A percentile compares a stretch with the other conserved stretches of the same genome.
Conservation (phyloP, 2,888 invertebrate genomes). For the Tenthredo livida region DNA sequence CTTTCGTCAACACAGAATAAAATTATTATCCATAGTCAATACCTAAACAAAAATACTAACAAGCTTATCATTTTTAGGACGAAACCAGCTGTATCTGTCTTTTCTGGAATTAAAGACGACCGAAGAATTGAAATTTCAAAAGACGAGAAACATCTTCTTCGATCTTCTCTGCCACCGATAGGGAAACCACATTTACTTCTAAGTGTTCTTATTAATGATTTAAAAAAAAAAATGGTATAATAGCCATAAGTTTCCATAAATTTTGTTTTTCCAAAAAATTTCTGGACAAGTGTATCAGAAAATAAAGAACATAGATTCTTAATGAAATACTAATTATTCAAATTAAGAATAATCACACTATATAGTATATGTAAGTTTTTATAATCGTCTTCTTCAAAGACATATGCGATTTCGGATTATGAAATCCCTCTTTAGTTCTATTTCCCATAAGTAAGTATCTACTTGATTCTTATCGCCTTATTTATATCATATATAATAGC, state of each 20-base stretch:
- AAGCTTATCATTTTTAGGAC: slow-evolving; percentile 22
- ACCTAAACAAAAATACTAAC: neutral
- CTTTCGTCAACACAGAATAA: neutral
- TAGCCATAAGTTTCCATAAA: slow-evolving; percentile 3
- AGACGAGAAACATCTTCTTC: neutral
- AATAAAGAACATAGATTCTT: slow-evolving; percentile 10
- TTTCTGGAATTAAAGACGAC: neutral
- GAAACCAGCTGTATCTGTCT: neutral
- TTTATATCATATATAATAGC: neutral
- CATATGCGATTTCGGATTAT: neutral
- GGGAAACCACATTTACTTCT: neutral
- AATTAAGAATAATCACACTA: slow-evolving; percentile 19
- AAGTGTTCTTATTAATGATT: slow-evolving; percentile 4
- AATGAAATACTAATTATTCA: neutral
- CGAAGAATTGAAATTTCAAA: neutral
- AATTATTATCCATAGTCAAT: neutral
- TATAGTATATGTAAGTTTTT: neutral
- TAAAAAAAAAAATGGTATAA: neutral
- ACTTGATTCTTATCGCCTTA: neutral
- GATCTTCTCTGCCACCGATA: neutral
- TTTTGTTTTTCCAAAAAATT: neutral
- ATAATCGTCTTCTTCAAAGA: neutral
- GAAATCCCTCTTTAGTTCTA: neutral
- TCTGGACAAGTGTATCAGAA: slow-evolving; percentile 27
- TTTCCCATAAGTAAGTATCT: slow-evolving; percentile 13